Base-by-base conservation (phyloP, 2,797 vertebrate genomes). In the Lophius americanus region DNA sequence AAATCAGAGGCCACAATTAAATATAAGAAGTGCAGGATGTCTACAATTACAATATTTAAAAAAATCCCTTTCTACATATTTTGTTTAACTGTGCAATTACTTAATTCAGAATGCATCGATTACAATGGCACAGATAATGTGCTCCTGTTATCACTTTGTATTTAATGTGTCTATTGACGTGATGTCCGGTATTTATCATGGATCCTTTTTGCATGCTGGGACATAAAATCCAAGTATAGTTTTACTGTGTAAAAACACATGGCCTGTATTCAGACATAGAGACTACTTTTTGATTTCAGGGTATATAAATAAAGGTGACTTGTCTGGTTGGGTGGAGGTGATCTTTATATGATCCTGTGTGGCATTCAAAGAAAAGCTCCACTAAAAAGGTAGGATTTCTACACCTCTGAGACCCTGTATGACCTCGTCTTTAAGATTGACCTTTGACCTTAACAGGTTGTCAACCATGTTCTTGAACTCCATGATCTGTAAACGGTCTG, bases 401-500 rank as follows among this genome's bases (percentile, higher is more conserved):
- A 9, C 44, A 51, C 70, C 58, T 61, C 37, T 39, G 37, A 64
- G 52, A 52, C 35, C 63, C 14, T 33, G 7, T 39, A 9, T 60
- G 66, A 77, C 57, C 63, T 48, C 43, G 10, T 61, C 64, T 74
- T 62, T 49, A n/a, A 14, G 33, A 7, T 7, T 70, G 55, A 82
- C 56, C 7, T 50, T 39, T 82, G 75, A 65, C 67, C 71, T 54
- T 53, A 46, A 47, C 33, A 14, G 37, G 54, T 54, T 42, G 41
- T 71, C 60, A 62, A 39, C 60, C 32, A 13, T 46, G 48, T 6
- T 66, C 14, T 60, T 77, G 38, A 72, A 66, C 68, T 65, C 59
- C 11, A 3, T 60, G 51, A 70, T 57, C 51, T 56, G 64, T 6
- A 33, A 41, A 61, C 0, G 2, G 47, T 60, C 56, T 60, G 51